These are phyloP conservation scores for Trichosurus vulpecula DNA, from an alignment of 2,797 vertebrate species.

Conservation along the genomic window DNA sequence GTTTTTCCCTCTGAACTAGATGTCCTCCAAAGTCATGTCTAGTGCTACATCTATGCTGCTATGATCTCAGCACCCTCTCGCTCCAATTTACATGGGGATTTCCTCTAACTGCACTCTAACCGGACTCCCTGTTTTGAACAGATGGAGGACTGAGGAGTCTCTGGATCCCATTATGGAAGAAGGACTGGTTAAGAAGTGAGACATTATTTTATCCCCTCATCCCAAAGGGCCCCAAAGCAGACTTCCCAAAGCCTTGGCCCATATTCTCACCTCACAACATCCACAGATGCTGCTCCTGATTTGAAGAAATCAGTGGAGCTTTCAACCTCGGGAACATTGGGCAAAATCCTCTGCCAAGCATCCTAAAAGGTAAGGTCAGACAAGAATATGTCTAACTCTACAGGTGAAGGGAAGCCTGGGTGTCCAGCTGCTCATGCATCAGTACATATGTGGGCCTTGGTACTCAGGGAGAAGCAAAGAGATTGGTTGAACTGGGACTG, in stretches of 20 bases:
- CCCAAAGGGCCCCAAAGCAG: neutral
- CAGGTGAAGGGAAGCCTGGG: neutral
- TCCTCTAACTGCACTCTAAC: neutral
- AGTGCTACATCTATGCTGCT: neutral
- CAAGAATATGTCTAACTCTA: neutral
- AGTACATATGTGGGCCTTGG: neutral
- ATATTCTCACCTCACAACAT: constrained; percentile 89
- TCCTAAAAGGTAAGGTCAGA: constrained; percentile 78
- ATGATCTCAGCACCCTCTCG: neutral
- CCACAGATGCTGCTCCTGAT: constrained; percentile 93
- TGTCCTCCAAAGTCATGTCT: neutral
- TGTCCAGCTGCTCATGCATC: neutral
- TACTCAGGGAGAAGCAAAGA: neutral
- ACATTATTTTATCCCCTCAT: neutral
- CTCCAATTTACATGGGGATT: neutral
- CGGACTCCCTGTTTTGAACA: neutral
- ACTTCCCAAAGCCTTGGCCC: neutral
- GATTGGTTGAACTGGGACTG: neutral
- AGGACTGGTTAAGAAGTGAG: neutral
- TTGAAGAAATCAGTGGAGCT: constrained; percentile 93
- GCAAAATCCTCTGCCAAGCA: constrained; percentile 90
- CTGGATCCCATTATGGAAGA: neutral
- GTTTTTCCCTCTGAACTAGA: neutral
- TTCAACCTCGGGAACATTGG: constrained; percentile 85
- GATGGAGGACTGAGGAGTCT: neutral